A percentile compares a stretch with the other conserved stretches of the same genome.
Conservation (phyloP, 2,888 invertebrate species). For the Ganaspis brasiliensis region DNA sequence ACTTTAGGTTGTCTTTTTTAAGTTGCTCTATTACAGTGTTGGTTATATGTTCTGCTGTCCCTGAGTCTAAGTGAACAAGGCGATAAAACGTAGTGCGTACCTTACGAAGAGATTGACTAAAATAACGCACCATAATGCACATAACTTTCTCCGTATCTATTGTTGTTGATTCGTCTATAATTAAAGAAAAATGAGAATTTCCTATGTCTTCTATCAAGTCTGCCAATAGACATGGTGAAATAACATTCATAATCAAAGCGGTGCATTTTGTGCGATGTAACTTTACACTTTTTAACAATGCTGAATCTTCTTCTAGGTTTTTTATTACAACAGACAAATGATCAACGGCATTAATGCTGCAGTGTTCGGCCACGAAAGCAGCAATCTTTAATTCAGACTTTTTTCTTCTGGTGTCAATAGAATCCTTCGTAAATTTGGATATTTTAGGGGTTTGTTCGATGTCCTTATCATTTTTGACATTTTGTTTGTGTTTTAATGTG, state of each 20-base stretch:
- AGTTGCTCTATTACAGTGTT: constrained; percentile 50
- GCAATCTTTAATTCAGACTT: constrained; percentile 60
- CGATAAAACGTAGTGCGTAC: constrained; percentile 61
- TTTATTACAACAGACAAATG: constrained; percentile 60
- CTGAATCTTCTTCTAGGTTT: constrained; percentile 60
- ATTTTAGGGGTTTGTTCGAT: neutral
- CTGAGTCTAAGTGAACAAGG: constrained; percentile 55
- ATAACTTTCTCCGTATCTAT: constrained; percentile 58
- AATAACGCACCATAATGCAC: constrained; percentile 60
- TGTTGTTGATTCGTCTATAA: constrained; percentile 68
- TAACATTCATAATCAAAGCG: constrained; percentile 70
- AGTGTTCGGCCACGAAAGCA: constrained; percentile 64
- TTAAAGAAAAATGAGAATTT: constrained; percentile 67
- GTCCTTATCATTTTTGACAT: neutral
- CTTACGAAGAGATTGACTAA: constrained; percentile 53
- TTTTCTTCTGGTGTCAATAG: constrained; percentile 49
- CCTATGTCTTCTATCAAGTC: constrained; percentile 68
- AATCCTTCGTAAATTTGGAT: neutral
- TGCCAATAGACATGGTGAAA: constrained; percentile 66
- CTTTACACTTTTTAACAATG: constrained; percentile 63
- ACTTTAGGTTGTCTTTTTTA: constrained; percentile 55
- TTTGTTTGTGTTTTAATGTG: neutral
- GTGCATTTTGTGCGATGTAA: constrained; percentile 65
- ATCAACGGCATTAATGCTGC: constrained; percentile 59
- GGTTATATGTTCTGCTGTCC: constrained; percentile 54